These are phyloP conservation scores for Villa cingulata DNA, from an alignment of 2,888 invertebrate genomes.

Conservation along the genomic window DNA sequence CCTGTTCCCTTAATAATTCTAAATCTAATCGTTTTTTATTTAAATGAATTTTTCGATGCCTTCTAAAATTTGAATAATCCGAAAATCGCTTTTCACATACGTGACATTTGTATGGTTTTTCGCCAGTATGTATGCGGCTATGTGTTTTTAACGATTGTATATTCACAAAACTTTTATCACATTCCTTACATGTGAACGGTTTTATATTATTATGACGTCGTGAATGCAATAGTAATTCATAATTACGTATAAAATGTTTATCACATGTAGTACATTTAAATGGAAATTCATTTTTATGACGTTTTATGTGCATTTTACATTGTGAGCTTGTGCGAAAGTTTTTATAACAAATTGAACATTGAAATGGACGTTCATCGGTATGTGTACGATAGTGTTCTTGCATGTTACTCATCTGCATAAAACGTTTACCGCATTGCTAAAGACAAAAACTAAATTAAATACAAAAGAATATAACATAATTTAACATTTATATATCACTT, in stretches of 20 bases:
- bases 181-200: conserved; percentile 35
- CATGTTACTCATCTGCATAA: conserved; percentile 65
- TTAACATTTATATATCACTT: conserved; percentile 12
- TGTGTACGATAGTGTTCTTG: conserved; percentile 65
- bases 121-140: conserved; percentile 49
- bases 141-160: conserved; percentile 52
- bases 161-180: conserved; percentile 44
- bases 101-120: conserved; percentile 39
- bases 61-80: conserved; percentile 48
- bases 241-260: conserved; percentile 36
- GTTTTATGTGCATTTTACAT: conserved; percentile 48
- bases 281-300: conserved; percentile 38
- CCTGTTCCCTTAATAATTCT: no score
- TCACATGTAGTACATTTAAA: conserved; percentile 44
- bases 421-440: conserved; percentile 53
- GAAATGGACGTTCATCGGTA: conserved; percentile 64
- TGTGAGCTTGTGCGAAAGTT: conserved; percentile 63
- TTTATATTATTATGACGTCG: conserved; percentile 11
- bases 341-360: conserved; percentile 50
- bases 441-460: neutral
- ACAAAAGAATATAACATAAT: neutral
- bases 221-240: conserved; percentile 5
- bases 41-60: conserved; percentile 36
- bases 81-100: conserved; percentile 50
- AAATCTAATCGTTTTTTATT: no score